These are phyloP conservation scores for Chiridota heheva DNA, from an alignment of 35 echinoderm and acorn worm species.

Conservation along the genomic window DNA sequence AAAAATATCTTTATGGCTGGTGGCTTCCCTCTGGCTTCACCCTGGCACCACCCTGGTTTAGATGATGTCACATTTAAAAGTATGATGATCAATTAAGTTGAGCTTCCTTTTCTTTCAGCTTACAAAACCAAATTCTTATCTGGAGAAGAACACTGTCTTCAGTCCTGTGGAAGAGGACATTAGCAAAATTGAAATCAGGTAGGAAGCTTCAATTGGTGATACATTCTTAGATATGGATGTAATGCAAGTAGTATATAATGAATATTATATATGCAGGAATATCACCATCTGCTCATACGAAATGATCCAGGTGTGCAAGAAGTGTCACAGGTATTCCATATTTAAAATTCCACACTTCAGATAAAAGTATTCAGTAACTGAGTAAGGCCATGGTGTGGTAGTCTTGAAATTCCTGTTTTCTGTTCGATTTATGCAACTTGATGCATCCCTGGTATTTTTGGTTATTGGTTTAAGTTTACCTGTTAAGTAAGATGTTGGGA, in stretches of 20 bases:
- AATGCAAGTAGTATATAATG: not conserved
- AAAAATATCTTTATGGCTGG: too few relatives aligned
- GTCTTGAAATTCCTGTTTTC: too few relatives aligned
- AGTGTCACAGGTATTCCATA: not conserved
- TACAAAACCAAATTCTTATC: slow-evolving; percentile 53
- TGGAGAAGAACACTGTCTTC: slow-evolving; percentile 73
- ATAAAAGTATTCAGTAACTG: too few relatives aligned
- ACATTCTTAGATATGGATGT: not conserved
- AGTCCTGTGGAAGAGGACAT: slow-evolving; percentile 80
- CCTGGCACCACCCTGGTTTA: too few relatives aligned
- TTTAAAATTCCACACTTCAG: not conserved
- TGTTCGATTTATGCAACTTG: too few relatives aligned
- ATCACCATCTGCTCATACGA: not conserved
- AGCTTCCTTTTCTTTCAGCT: too few relatives aligned
- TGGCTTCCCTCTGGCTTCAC: too few relatives aligned
- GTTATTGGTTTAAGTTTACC: too few relatives aligned
- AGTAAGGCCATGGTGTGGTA: not conserved
- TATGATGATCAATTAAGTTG: too few relatives aligned
- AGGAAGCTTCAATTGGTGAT: not conserved
- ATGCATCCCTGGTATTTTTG: too few relatives aligned
- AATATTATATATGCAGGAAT: not conserved
- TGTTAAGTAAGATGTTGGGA: too few relatives aligned
- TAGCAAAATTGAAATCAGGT: slow-evolving; percentile 79
- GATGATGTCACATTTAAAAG: too few relatives aligned
- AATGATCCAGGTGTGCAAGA: not conserved